Percentiles rank a stretch among this genome's conserved stretches.
Conservation (phyloP, 2,113 vertebrate genomes). For the Progne subis region DNA sequence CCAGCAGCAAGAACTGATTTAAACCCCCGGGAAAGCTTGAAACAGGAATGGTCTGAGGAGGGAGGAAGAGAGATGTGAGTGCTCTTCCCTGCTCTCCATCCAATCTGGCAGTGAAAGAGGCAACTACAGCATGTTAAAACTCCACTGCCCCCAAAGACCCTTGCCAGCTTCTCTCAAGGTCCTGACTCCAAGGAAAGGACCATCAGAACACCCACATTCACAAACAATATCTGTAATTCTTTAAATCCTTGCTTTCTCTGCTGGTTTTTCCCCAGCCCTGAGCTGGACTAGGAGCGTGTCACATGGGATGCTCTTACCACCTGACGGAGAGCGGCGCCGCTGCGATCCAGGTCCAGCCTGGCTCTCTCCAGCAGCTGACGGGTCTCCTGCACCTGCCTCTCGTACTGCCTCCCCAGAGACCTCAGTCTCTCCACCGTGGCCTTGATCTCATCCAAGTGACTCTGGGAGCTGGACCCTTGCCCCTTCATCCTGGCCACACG, state of each 20-base stretch:
- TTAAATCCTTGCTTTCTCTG: neutral
- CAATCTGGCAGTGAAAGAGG: neutral
- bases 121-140: rapidly evolving
- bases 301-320: conserved; percentile 61
- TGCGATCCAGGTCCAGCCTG: conserved; percentile 72
- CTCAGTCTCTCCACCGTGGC: neutral
- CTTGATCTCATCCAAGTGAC: conserved; percentile 70
- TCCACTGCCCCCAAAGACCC: neutral
- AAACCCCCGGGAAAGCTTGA: conserved; percentile 48
- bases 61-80: neutral
- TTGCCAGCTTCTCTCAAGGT: neutral
- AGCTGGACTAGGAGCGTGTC: rapidly evolving
- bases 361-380: conserved; percentile 71
- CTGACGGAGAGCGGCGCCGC: conserved; percentile 41
- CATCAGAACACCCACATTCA: neutral
- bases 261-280: neutral
- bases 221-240: neutral
- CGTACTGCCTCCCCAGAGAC: conserved; percentile 64
- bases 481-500: conserved; percentile 73
- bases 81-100: neutral
- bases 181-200: neutral
- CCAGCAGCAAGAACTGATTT: conserved; percentile 72
- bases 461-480: conserved; percentile 58
- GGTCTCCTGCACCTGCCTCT: conserved; percentile 66
- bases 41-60: conserved; percentile 74